Evolutionary conservation across 2,888 invertebrate species (phyloP).

Genomic region (Cinara cedri): DNA sequence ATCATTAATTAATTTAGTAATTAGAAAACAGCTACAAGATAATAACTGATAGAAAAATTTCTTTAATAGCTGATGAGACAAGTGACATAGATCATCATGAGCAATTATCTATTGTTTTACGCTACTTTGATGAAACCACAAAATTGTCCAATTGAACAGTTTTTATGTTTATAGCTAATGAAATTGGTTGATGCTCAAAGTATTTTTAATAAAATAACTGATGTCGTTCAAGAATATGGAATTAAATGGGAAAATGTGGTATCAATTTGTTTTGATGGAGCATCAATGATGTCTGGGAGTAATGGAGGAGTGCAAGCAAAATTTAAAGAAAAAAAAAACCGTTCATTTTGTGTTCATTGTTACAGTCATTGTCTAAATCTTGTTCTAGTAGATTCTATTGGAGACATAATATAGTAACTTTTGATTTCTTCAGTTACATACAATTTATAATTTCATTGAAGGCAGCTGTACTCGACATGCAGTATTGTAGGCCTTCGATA

Average conservation of each 20-base stretch:
- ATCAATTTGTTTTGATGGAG: slow-evolving; percentile 8
- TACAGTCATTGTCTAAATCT: slow-evolving; percentile 14
- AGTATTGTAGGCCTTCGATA: too few species aligned
- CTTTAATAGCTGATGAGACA: slow-evolving; percentile 15
- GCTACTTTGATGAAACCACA: slow-evolving; percentile 15
- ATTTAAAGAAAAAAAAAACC: not conserved
- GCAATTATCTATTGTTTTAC: slow-evolving; percentile 13
- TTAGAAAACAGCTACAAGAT: slow-evolving; percentile 14
- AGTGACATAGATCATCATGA: slow-evolving; percentile 14
- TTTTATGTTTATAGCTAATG: slow-evolving; percentile 20
- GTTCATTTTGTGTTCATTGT: slow-evolving; percentile 64
- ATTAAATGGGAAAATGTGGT: slow-evolving; percentile 37
- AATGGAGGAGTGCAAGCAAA: not conserved
- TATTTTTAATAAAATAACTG: slow-evolving; percentile 3
- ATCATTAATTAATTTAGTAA: not conserved
- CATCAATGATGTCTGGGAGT: not conserved
- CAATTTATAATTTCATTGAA: not conserved
- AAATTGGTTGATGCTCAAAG: slow-evolving; percentile 8
- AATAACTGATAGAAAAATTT: not conserved
- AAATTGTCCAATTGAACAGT: slow-evolving; percentile 1
- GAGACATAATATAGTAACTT: not conserved
- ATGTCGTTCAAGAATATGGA: slow-evolving; percentile 28
- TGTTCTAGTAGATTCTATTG: not conserved
- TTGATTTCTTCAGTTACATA: not conserved
- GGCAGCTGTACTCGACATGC: not conserved